Percentiles rank a stretch among this genome's conserved stretches.
Evolutionary conservation across 2,888 invertebrate genomes (phyloP).

Genomic region (Eledone cirrhosa): DNA sequence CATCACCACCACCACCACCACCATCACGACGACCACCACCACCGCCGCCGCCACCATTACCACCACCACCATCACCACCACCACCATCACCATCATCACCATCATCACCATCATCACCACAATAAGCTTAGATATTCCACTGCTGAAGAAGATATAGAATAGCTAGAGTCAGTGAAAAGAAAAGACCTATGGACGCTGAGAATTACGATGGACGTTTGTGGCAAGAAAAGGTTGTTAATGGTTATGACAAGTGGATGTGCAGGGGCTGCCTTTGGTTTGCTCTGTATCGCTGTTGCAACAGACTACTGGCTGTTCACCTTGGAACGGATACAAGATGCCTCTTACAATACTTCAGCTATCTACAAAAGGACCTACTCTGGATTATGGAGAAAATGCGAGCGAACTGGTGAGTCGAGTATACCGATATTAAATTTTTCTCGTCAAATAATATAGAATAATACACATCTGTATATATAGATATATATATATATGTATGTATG

Average conservation of each 20-base stretch:
- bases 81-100: too few species aligned
- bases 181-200: constrained; percentile 10
- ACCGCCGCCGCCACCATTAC: too few species aligned
- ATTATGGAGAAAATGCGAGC: constrained; percentile 61
- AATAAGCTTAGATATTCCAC: too few species aligned
- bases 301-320: constrained; percentile 65
- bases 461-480: too few species aligned
- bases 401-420: constrained; percentile 49
- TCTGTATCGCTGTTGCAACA: constrained; percentile 65
- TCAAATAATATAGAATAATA: too few species aligned
- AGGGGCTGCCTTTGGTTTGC: constrained; percentile 64
- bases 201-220: constrained; percentile 62
- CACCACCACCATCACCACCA: too few species aligned
- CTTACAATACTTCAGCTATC: constrained; percentile 43
- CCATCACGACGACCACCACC: too few species aligned
- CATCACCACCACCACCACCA: too few species aligned
- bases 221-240: constrained; percentile 62
- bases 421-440: too few species aligned
- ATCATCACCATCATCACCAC: too few species aligned
- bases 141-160: too few species aligned
- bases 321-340: constrained; percentile 50
- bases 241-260: constrained; percentile 65
- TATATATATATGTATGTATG: too few species aligned
- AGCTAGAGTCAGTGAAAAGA: not conserved
- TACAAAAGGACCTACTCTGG: constrained; percentile 55